Percentiles rank a stretch among this genome's conserved stretches.
phyloP scores from a whole-genome alignment of 2,113 vertebrate genomes.

The Silurus asotus region DNA sequence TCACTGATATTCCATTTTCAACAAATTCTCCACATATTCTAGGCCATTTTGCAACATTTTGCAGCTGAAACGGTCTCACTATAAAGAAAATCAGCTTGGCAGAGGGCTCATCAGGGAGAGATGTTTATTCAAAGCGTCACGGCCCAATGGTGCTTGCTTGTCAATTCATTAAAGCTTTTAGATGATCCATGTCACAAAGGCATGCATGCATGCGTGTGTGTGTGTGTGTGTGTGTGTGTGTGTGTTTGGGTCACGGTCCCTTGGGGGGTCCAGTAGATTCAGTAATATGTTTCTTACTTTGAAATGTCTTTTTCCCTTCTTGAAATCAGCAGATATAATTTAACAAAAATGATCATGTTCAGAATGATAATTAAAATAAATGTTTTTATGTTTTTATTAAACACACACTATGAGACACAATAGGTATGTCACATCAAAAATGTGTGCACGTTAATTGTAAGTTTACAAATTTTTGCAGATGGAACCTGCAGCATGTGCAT shows the following conservation, averaged over 20 bases:
- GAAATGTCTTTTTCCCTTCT: background rate
- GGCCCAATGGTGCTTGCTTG: conserved; percentile 23
- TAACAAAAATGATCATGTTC: background rate
- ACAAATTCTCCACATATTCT: background rate
- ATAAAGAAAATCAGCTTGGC: background rate
- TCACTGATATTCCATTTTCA: background rate
- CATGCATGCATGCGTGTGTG: conserved; percentile 11
- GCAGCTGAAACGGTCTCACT: background rate
- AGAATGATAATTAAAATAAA: background rate
- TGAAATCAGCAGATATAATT: background rate
- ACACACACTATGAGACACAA: background rate
- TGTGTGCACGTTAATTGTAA: background rate
- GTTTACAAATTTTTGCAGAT: background rate
- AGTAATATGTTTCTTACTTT: background rate
- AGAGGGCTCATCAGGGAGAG: background rate
- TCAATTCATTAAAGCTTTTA: conserved; percentile 18
- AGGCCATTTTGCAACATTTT: background rate
- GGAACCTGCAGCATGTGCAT: background rate
- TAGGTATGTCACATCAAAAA: background rate
- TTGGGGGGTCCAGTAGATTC: background rate
- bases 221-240: background rate
- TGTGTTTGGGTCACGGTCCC: background rate
- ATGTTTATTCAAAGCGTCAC: conserved; percentile 33
- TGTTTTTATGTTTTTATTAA: no score
- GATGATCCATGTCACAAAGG: conserved; percentile 16